These are phyloP conservation scores for Odontomyia ornata DNA, from an alignment of 2,888 invertebrate genomes.

Conservation along the genomic window DNA sequence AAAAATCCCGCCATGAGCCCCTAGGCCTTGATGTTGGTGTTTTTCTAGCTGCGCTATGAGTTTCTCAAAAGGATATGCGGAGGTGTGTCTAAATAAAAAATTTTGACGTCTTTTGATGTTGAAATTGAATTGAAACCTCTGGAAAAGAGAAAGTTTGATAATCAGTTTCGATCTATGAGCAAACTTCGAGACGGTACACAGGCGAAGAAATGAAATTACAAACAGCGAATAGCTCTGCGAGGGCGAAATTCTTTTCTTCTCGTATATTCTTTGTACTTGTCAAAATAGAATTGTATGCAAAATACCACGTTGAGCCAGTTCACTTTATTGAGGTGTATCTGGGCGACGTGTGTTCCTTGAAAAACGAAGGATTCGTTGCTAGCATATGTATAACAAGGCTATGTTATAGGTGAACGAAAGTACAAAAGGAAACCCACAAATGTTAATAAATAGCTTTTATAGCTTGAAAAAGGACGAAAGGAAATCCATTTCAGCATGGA, in stretches of 20 bases:
- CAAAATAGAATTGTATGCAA: slow-evolving; percentile 13
- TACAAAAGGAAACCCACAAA: slow-evolving; percentile 44
- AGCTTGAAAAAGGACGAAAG: slow-evolving; percentile 36
- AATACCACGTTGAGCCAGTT: not conserved
- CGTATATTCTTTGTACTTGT: not conserved
- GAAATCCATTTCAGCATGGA: slow-evolving; percentile 38
- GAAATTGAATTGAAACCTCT: slow-evolving; percentile 16
- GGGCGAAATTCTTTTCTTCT: not conserved
- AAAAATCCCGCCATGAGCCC: not conserved
- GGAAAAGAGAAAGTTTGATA: slow-evolving; percentile 13
- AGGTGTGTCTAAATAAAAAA: not conserved
- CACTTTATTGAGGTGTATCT: not conserved
- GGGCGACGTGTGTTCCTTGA: not conserved
- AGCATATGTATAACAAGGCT: slow-evolving; percentile 37
- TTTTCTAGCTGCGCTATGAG: slow-evolving; percentile 9
- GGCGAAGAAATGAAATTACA: slow-evolving; percentile 13
- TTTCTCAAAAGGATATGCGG: not conserved
- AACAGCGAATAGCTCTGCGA: not conserved
- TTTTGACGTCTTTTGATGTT: slow-evolving; percentile 39
- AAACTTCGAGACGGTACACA: not conserved
- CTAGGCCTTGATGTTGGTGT: not conserved
- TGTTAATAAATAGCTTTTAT: slow-evolving; percentile 45
- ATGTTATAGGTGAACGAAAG: slow-evolving; percentile 1
- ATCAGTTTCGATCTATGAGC: slow-evolving; percentile 19
- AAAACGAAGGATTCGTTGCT: slow-evolving; percentile 5